phyloP scores from a whole-genome alignment of 2,888 invertebrate genomes.

The Ophonus ardosiacus region DNA sequence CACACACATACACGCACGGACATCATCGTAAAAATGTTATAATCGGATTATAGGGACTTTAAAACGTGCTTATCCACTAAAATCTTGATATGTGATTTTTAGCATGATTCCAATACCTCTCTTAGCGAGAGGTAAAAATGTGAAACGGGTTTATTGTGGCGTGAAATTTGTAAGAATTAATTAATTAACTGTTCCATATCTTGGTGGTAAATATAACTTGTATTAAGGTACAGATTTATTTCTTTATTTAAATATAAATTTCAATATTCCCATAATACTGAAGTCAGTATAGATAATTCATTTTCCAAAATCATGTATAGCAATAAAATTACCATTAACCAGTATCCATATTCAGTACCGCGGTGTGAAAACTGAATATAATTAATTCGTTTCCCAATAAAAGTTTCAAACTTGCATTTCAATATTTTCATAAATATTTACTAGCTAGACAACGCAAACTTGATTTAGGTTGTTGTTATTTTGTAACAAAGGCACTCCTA shows the following conservation, averaged over 20 bases:
- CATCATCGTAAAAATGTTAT: too few relatives aligned
- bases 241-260: not conserved
- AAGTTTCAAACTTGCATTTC: conserved; percentile 9
- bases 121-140: too few relatives aligned
- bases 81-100: too few relatives aligned
- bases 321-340: not conserved
- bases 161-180: too few relatives aligned
- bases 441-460: not conserved
- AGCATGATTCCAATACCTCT: too few relatives aligned
- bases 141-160: too few relatives aligned
- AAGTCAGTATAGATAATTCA: not conserved
- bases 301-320: not conserved
- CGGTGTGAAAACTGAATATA: conserved; percentile 19
- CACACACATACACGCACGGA: too few relatives aligned
- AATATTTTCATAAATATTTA: conserved; percentile 32
- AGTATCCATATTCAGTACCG: conserved; percentile 10
- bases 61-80: too few relatives aligned
- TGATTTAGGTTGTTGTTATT: conserved; percentile 31
- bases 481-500: conserved; percentile 30
- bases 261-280: not conserved
- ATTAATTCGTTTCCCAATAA: conserved; percentile 2
- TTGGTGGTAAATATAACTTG: too few relatives aligned
- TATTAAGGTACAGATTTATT: too few relatives aligned
- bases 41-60: too few relatives aligned
- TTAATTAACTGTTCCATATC: too few relatives aligned